These are phyloP conservation scores for Myioborus miniatus DNA, from an alignment of 2,797 vertebrate species.

Conservation along the genomic window DNA sequence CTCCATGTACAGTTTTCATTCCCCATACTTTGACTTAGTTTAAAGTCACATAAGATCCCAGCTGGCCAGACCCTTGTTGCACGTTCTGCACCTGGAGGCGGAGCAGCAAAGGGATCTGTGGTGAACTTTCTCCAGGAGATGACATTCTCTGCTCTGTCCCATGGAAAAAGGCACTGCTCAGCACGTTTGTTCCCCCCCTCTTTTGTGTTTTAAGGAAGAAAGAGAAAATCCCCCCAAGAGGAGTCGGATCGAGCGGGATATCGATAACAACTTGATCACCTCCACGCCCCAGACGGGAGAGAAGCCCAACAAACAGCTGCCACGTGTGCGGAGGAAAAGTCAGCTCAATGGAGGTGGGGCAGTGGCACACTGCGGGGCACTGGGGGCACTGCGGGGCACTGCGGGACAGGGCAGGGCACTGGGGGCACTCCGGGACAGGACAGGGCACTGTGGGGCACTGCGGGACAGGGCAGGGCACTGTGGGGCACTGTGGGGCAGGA, in stretches of 20 bases:
- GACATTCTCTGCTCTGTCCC: neutral
- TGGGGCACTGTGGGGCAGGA: no score
- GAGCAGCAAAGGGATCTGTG: neutral
- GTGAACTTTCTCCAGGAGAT: neutral
- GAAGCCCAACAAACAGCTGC: slow-evolving; percentile 82
- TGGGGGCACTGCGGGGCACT: no score
- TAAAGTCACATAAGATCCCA: neutral
- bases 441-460: no score
- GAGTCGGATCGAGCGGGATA: slow-evolving; percentile 88
- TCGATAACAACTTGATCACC: slow-evolving; percentile 92
- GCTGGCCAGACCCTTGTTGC: neutral
- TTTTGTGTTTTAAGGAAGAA: slow-evolving; percentile 83
- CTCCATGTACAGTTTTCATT: neutral
- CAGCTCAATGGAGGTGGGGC: slow-evolving; percentile 90
- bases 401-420: no score
- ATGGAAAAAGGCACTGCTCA: neutral
- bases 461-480: no score
- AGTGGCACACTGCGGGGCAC: neutral
- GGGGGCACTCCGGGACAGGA: no score
- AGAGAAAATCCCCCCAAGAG: slow-evolving; percentile 91
- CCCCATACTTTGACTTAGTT: neutral
- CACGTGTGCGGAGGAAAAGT: slow-evolving; percentile 87
- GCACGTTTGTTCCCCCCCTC: neutral
- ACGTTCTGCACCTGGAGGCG: neutral
- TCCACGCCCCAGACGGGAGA: slow-evolving; percentile 86